Conservation (phyloP, 2,113 vertebrate genomes). For the Lucifuga dentata region DNA sequence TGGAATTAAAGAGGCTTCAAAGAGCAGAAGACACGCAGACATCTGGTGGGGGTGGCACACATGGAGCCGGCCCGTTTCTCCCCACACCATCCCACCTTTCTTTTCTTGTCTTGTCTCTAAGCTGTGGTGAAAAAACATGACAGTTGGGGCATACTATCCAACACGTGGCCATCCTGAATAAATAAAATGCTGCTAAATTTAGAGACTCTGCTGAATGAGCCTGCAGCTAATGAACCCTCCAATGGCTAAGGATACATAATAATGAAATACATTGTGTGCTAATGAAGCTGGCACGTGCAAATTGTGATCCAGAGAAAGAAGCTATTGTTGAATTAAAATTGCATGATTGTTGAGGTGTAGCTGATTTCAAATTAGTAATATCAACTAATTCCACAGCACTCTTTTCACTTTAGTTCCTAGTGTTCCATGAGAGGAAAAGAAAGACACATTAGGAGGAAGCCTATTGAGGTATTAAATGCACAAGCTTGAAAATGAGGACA, state of each 20-base stretch:
- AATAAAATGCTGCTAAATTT: constrained; percentile 73
- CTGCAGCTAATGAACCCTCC: constrained; percentile 75
- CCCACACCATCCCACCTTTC: constrained; percentile 46
- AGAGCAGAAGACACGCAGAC: constrained; percentile 56
- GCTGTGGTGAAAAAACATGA: constrained; percentile 40
- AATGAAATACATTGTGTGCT: constrained; percentile 70
- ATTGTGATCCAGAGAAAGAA: constrained; percentile 52
- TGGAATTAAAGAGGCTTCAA: constrained; percentile 74
- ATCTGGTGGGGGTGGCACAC: constrained; percentile 59
- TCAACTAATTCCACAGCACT: background rate
- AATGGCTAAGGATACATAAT: constrained; percentile 76
- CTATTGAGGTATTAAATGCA: constrained; percentile 19
- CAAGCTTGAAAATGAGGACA: constrained; percentile 32
- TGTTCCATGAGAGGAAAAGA: background rate
- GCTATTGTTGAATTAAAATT: constrained; percentile 60
- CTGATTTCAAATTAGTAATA: constrained; percentile 40
- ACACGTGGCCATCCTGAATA: constrained; percentile 60
- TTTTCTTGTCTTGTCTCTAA: constrained; percentile 34
- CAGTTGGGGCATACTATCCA: constrained; percentile 44
- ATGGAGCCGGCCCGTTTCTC: constrained; percentile 59
- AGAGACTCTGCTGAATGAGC: constrained; percentile 61
- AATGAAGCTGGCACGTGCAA: constrained; percentile 75
- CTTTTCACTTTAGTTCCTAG: background rate
- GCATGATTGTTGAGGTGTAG: constrained; percentile 19
- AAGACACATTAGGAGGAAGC: constrained; percentile 1